Percentiles rank a stretch among this genome's conserved stretches.
Conservation (phyloP, 1,140 invertebrate species). For the Drosophila kanapiae region DNA sequence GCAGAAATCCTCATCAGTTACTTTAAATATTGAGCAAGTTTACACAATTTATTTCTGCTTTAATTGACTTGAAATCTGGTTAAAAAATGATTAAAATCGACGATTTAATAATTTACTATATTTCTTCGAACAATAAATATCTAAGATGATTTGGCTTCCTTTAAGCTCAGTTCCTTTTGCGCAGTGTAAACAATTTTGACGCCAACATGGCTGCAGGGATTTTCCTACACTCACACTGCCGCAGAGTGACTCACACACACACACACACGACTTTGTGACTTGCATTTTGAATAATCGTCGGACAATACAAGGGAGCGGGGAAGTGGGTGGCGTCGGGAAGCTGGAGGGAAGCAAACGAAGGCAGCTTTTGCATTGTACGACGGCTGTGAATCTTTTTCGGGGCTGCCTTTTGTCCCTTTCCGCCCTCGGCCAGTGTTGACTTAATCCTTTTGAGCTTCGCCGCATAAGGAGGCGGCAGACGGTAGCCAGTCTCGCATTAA, state of each 20-base stretch:
- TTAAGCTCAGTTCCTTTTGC: not conserved
- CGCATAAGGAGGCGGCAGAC: conserved; percentile 63
- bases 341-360: conserved; percentile 32
- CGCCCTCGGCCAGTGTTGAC: conserved; percentile 37
- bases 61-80: no score
- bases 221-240: conserved; percentile 49
- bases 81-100: no score
- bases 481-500: conserved; percentile 43
- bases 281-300: conserved; percentile 80
- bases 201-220: conserved; percentile 80
- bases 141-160: conserved; percentile 2
- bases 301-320: conserved; percentile 19
- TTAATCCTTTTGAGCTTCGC: conserved; percentile 84
- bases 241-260: conserved; percentile 28
- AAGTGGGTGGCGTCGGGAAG: not conserved
- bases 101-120: no score
- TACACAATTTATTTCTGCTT: no score
- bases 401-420: conserved; percentile 46
- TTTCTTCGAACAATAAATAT: not conserved
- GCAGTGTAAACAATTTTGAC: conserved; percentile 49
- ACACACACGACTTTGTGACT: conserved; percentile 59
- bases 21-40: no score
- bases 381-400: conserved; percentile 72
- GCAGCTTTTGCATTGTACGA: conserved; percentile 73
- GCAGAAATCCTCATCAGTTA: no score